Evolutionary conservation across 2,888 invertebrate genomes (phyloP), one percentile per base, ranked within the genome.

Genomic region (Rhingia rostrata): DNA sequence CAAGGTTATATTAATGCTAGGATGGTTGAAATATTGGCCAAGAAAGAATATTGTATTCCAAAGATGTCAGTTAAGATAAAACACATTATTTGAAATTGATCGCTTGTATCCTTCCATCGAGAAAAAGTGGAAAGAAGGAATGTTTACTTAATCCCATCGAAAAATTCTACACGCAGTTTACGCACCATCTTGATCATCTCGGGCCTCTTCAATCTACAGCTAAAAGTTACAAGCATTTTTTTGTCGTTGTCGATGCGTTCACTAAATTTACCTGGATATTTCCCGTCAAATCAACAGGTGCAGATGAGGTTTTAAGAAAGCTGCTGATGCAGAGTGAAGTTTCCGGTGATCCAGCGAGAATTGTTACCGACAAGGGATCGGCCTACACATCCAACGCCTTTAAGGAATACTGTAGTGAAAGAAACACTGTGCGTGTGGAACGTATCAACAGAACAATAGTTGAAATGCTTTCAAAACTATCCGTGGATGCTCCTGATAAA

Each of bases 161-260:
- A n/a, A 90, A 90, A 49, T 89, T 81, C n/a, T 86, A 80, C 0
- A 39, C 60, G 0, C 89, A 89, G 2, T 53, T 90, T 22, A 89
- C 89, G 0, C 87, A 87, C 6, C 89, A 90, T 47, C 49, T 88
- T 4, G 90, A 90, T 63, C 90, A 90, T 45, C 12, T 91, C 4
- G 90, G 90, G 2, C 90, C 89, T 0, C 30, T 89, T 35, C 70
- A 85, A 0, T 84, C 86, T 10, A 90, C 89, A 0, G 43, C 49
- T 5, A 70, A 70, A n/a, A 58, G 37, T 9, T 70, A 72, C 47
- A 54, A 51, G 7, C 39, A 75, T 58, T 49, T 82, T 9, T 75
- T 70, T 22, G 56, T n/a, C n/a, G n/a, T n/a, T n/a, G n/a, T n/a
- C n/a, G n/a, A n/a, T n/a, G n/a, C n/a, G n/a, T n/a, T n/a, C n/a